Percentiles rank a stretch among this genome's conserved stretches.
Evolutionary conservation across 35 echinoderm and acorn worm species (phyloP).

Genomic region (Hemicentrotus pulcherrimus): DNA sequence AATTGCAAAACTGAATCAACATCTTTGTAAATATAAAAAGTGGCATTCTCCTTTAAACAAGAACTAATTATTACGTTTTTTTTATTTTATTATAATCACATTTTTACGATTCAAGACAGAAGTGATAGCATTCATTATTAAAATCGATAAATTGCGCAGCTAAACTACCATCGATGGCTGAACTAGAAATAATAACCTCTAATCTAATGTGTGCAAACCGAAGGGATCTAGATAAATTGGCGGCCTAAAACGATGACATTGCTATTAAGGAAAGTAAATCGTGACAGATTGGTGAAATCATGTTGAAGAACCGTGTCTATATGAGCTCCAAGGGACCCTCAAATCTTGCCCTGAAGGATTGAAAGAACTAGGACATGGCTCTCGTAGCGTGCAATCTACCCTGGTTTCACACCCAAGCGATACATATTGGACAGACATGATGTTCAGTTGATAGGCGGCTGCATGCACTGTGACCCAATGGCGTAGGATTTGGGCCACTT

Average conservation of each 20-base stretch:
- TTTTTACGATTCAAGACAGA: neutral
- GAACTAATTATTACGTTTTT: no score
- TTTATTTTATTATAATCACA: no score
- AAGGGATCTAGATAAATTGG: neutral
- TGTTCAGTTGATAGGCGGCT: neutral
- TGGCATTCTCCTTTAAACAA: no score
- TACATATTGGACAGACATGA: neutral
- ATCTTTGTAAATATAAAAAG: no score
- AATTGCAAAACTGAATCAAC: no score
- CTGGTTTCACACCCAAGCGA: neutral
- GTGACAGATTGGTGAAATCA: neutral
- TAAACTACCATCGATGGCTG: neutral
- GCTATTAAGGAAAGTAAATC: neutral
- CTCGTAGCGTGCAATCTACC: neutral
- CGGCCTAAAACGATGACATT: conserved; percentile 2
- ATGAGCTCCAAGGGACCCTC: neutral
- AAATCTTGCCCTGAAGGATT: neutral
- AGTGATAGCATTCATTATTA: neutral
- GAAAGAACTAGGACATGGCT: neutral
- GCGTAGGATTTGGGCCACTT: neutral
- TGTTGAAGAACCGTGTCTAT: neutral
- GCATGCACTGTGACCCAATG: neutral
- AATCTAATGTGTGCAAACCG: neutral
- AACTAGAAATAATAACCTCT: neutral
- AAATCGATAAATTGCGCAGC: neutral